These are phyloP conservation scores for Epistrophe grossulariae DNA, from an alignment of 2,888 invertebrate genomes.

Conservation along the genomic window DNA sequence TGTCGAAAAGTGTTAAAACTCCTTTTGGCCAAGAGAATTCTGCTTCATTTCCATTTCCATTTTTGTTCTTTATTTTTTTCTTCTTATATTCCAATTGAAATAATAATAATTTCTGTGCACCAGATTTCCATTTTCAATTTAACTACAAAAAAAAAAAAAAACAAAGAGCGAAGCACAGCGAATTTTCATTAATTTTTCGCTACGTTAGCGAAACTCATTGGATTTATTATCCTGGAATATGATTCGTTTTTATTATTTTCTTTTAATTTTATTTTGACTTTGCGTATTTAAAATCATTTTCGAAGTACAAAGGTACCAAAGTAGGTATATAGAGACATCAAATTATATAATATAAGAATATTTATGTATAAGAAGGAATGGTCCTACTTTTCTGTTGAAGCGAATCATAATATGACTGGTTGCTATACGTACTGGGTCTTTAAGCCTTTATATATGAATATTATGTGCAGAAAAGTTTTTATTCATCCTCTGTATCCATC, in stretches of 20 bases:
- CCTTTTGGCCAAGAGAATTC: slow-evolving; percentile 2
- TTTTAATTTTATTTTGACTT: not conserved
- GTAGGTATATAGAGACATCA: slow-evolving; percentile 4
- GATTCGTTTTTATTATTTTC: slow-evolving; percentile 29
- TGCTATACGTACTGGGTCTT: not conserved
- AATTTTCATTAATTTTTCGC: slow-evolving; percentile 65
- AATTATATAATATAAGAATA: not conserved
- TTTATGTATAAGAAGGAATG: not conserved
- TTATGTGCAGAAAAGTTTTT: not conserved
- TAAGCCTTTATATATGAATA: not conserved
- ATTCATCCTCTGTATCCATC: slow-evolving; percentile 10
- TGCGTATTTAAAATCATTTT: slow-evolving; percentile 32
- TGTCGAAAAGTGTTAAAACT: slow-evolving; percentile 4
- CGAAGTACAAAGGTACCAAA: slow-evolving; percentile 11
- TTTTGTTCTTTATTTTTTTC: too few relatives aligned
- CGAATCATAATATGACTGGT: not conserved
- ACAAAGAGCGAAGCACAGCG: slow-evolving; percentile 14
- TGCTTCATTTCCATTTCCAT: slow-evolving; percentile 5
- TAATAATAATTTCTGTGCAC: slow-evolving; percentile 30
- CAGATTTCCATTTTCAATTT: slow-evolving; percentile 39
- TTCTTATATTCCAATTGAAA: not conserved
- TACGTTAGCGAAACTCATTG: slow-evolving; percentile 43
- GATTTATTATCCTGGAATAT: slow-evolving; percentile 61
- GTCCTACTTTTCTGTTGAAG: slow-evolving; percentile 8
- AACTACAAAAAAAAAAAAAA: slow-evolving; percentile 19